Evolutionary conservation across 2,113 vertebrate species (phyloP).

Genomic region (Dunckerocampus dactyliophorus): DNA sequence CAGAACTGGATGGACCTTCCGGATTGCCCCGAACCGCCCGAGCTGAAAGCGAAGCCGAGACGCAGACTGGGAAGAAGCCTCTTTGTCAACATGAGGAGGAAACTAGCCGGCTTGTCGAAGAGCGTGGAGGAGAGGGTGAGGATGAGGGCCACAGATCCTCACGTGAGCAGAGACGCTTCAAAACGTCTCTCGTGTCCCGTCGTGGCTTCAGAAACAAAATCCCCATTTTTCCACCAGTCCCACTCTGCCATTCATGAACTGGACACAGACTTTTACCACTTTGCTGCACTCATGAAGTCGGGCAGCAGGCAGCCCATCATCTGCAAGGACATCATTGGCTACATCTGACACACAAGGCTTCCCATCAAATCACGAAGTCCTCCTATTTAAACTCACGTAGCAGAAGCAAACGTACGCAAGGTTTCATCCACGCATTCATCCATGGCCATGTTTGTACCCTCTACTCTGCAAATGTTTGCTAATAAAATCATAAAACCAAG

Average conservation of each 20-base stretch:
- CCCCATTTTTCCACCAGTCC: conserved; percentile 85
- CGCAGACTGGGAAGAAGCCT: conserved; percentile 80
- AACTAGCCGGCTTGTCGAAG: conserved; percentile 80
- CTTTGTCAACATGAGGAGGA: conserved; percentile 84
- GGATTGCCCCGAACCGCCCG: conserved; percentile 74
- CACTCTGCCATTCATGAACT: conserved; percentile 80
- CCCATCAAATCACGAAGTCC: conserved; percentile 51
- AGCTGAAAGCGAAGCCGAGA: conserved; percentile 52
- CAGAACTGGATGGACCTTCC: conserved; percentile 97
- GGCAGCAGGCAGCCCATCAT: conserved; percentile 94
- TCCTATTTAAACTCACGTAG: background rate
- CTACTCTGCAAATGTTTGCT: too few species aligned
- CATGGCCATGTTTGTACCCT: too few species aligned
- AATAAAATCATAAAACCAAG: too few species aligned
- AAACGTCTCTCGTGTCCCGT: conserved; percentile 90
- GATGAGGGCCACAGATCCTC: conserved; percentile 57
- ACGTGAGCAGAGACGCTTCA: conserved; percentile 48
- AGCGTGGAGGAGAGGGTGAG: conserved; percentile 65
- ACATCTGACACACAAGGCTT: conserved; percentile 75
- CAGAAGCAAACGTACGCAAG: too few species aligned
- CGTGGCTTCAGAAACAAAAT: conserved; percentile 74
- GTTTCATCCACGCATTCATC: too few species aligned
- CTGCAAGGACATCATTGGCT: conserved; percentile 88
- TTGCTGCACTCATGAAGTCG: conserved; percentile 85
- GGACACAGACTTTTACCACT: conserved; percentile 81